phyloP scores from a whole-genome alignment of 2,888 invertebrate species.

The Germaria angustata region DNA sequence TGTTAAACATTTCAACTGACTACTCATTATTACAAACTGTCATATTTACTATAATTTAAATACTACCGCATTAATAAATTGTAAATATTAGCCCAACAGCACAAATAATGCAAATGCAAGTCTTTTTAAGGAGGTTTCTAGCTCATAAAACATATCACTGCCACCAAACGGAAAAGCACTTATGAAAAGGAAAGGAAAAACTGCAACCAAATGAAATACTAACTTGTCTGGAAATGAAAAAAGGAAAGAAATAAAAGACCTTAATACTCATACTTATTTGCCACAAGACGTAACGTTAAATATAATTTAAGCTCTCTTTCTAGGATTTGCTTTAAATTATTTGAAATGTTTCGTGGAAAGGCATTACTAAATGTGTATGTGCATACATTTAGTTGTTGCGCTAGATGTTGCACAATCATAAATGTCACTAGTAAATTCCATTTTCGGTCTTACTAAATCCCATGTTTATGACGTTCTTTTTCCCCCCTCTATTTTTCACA shows the following conservation, averaged over 20 bases:
- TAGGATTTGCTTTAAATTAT: slow-evolving; percentile 13
- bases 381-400: neutral
- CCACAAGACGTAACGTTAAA: slow-evolving; percentile 38
- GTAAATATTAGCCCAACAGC: slow-evolving; percentile 74
- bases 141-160: slow-evolving; percentile 41
- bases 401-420: slow-evolving; percentile 38
- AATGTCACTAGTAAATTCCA: slow-evolving; percentile 52
- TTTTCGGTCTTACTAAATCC: slow-evolving; percentile 16
- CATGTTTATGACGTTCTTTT: neutral
- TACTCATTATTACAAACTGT: slow-evolving; percentile 52
- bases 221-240: slow-evolving; percentile 42
- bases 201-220: slow-evolving; percentile 38
- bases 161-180: neutral
- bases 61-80: slow-evolving; percentile 77
- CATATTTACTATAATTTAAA: slow-evolving; percentile 67
- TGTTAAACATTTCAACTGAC: slow-evolving; percentile 31
- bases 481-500: neutral
- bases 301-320: slow-evolving; percentile 10
- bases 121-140: slow-evolving; percentile 66
- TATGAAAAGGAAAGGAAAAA: neutral
- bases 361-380: neutral
- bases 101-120: slow-evolving; percentile 28
- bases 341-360: neutral
- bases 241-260: neutral
- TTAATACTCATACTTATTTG: slow-evolving; percentile 16